Evolutionary conservation across 1,140 invertebrate genomes (phyloP).

Genomic region (Archivesica marissinica): DNA sequence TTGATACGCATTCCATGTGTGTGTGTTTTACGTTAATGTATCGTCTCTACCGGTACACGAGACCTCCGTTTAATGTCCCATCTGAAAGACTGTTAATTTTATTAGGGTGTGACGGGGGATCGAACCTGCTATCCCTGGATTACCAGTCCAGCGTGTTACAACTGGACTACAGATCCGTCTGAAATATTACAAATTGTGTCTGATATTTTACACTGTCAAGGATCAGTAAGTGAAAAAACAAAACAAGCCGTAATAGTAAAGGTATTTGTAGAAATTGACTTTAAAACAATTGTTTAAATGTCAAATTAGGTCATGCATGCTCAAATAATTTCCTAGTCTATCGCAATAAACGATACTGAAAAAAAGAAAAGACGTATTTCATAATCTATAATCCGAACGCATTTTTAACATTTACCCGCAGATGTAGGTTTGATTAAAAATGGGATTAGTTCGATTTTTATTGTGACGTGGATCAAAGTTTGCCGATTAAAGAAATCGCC

Average conservation of each 20-base stretch:
- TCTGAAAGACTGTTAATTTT: too few species aligned
- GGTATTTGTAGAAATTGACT: background rate
- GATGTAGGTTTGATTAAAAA: conserved; percentile 14
- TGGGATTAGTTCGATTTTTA: background rate
- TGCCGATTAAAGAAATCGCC: background rate
- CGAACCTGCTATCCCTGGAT: too few species aligned
- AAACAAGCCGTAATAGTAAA: background rate
- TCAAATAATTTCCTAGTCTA: background rate
- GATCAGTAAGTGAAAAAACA: background rate
- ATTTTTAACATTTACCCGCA: background rate
- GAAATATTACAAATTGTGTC: too few species aligned
- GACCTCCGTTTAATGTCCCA: too few species aligned
- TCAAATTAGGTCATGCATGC: background rate
- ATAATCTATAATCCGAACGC: background rate
- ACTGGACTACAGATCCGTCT: too few species aligned
- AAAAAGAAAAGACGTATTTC: background rate
- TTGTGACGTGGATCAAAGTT: background rate
- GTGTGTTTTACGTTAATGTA: too few species aligned
- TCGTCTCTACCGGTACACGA: too few species aligned
- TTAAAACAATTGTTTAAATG: background rate
- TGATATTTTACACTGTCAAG: too few species aligned
- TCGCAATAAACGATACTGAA: background rate
- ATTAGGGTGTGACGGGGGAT: too few species aligned
- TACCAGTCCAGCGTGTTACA: too few species aligned
- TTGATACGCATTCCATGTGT: too few species aligned